Evolutionary conservation across 1,140 invertebrate species (phyloP).

Genomic region (Luehdorfia chinensis): DNA sequence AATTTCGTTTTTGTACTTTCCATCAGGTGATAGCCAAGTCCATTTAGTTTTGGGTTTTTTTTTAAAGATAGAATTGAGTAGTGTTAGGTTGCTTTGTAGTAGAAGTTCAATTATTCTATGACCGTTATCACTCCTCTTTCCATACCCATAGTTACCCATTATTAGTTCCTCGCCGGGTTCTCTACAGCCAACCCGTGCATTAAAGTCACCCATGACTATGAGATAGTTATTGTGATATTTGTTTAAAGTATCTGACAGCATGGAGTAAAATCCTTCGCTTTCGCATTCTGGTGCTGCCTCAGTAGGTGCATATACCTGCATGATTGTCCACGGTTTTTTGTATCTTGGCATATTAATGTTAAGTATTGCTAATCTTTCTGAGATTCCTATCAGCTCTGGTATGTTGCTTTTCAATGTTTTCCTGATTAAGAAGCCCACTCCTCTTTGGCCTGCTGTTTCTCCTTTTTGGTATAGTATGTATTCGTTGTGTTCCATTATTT

Average conservation of each 20-base stretch:
- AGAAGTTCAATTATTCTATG: conserved; percentile 14
- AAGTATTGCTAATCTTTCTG: background rate
- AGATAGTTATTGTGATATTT: conserved; percentile 17
- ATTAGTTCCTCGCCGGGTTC: conserved; percentile 14
- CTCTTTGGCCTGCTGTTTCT: conserved; percentile 25
- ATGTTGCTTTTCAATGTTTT: conserved; percentile 23
- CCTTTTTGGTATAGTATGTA: conserved; percentile 33
- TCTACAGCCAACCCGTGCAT: conserved; percentile 19
- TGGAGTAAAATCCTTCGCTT: conserved; percentile 20
- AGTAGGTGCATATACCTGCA: conserved; percentile 16
- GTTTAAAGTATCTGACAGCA: conserved; percentile 14
- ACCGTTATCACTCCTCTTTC: conserved; percentile 18
- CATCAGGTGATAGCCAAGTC: conserved; percentile 22
- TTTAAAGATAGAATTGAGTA: conserved; percentile 22
- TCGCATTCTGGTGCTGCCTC: conserved; percentile 7
- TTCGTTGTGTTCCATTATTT: conserved; percentile 20
- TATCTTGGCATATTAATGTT: background rate
- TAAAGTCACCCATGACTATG: conserved; percentile 29
- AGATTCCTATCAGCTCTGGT: background rate
- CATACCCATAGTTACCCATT: conserved; percentile 18
- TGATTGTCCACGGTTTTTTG: conserved; percentile 1
- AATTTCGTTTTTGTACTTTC: conserved; percentile 23
- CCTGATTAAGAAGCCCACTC: conserved; percentile 36
- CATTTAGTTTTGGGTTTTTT: conserved; percentile 23
- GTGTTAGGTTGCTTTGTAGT: conserved; percentile 14